phyloP scores from a whole-genome alignment of 2,797 vertebrate genomes.

The Oreochromis mossambicus region DNA sequence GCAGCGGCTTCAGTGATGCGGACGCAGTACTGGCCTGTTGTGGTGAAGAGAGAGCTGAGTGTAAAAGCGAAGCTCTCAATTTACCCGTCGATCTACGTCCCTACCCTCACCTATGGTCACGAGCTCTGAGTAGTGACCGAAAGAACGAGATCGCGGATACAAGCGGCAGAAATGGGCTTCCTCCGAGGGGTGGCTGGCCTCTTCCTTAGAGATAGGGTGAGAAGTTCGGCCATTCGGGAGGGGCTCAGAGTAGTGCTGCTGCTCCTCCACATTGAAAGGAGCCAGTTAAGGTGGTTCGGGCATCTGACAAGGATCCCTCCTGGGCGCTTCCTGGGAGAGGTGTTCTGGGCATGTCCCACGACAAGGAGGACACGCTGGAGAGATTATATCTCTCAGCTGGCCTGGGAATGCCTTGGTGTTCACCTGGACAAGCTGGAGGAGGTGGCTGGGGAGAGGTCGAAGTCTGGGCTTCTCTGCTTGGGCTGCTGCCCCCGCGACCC shows the following conservation, averaged over 20 bases:
- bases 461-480: background rate
- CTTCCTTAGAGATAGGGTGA: background rate
- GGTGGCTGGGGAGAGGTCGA: background rate
- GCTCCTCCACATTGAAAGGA: background rate
- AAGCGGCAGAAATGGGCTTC: background rate
- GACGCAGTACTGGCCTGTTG: background rate
- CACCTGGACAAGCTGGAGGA: background rate
- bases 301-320: too few relatives aligned
- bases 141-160: accelerated
- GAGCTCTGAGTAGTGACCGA: background rate
- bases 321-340: background rate
- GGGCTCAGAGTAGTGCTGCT: background rate
- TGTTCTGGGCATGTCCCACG: background rate
- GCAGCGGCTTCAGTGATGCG: background rate
- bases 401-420: background rate
- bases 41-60: background rate
- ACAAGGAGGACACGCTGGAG: background rate
- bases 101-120: background rate
- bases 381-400: background rate
- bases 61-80: background rate
- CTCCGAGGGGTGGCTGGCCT: background rate
- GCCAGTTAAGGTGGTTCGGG: background rate
- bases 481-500: background rate
- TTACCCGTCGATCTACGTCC: background rate
- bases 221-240: background rate